A percentile compares a stretch with the other conserved stretches of the same genome.
These are phyloP conservation scores for Pseudotriccus pelzelni DNA, from an alignment of 2,797 vertebrate species.

Conservation along the genomic window DNA sequence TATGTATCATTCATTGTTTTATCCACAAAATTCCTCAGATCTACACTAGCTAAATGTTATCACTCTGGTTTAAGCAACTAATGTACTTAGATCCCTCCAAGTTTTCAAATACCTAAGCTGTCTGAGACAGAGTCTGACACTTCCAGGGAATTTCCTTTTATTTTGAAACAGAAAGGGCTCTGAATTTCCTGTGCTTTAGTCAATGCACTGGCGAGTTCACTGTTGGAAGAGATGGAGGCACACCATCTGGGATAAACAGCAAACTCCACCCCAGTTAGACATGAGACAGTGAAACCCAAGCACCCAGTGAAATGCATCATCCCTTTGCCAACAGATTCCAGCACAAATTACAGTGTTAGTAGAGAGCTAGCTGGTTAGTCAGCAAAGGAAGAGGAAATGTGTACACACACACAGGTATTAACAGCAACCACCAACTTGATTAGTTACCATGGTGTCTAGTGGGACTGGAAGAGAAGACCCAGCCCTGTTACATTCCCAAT, in stretches of 20 bases:
- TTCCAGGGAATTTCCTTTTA: background rate
- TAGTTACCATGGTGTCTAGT: slow-evolving; percentile 81
- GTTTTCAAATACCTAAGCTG: background rate
- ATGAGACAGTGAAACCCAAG: slow-evolving; percentile 65
- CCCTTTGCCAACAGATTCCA: slow-evolving; percentile 62
- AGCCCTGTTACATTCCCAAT: slow-evolving; percentile 72
- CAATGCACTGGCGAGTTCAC: background rate
- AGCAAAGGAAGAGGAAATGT: slow-evolving; percentile 54
- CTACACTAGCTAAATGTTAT: background rate
- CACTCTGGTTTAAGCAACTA: background rate
- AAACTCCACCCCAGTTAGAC: slow-evolving; percentile 37
- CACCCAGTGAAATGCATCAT: slow-evolving; percentile 54
- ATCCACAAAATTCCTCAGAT: background rate
- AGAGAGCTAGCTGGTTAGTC: slow-evolving; percentile 59
- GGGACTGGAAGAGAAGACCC: slow-evolving; percentile 74
- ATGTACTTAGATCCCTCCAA: background rate
- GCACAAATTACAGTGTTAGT: slow-evolving; percentile 62
- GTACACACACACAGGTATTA: slow-evolving; percentile 56
- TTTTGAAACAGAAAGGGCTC: background rate
- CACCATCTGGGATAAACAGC: slow-evolving; percentile 1
- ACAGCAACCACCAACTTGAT: slow-evolving; percentile 69
- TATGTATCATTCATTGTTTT: background rate
- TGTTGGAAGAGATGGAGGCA: slow-evolving; percentile 44
- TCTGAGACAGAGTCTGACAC: background rate
- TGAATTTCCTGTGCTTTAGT: background rate